These are phyloP conservation scores for Tubulanus polymorphus DNA, from an alignment of 2,888 invertebrate species.

Conservation along the genomic window DNA sequence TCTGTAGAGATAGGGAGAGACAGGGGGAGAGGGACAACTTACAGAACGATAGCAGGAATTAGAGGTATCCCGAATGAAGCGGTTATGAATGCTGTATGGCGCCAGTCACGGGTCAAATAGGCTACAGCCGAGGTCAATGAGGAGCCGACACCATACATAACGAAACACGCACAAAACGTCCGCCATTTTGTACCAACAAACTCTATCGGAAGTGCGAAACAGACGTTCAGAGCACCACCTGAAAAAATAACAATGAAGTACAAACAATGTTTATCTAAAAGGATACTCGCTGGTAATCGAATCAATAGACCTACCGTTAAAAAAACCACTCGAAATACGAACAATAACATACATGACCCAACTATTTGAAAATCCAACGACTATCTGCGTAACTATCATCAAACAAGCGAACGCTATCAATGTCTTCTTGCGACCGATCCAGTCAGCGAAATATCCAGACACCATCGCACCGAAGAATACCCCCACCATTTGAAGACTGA, in stretches of 20 bases:
- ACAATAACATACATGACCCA: conserved; percentile 45
- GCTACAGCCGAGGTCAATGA: conserved; percentile 20
- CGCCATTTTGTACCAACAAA: conserved; percentile 24
- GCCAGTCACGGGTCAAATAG: conserved; percentile 24
- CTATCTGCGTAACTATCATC: conserved; percentile 34
- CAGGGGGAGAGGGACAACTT: no score
- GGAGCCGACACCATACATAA: conserved; percentile 23
- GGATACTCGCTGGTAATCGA: no score
- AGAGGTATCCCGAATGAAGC: conserved; percentile 19
- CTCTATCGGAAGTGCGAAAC: conserved; percentile 23
- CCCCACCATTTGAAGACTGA: conserved; percentile 46
- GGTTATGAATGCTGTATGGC: conserved; percentile 20
- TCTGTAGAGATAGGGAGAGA: no score
- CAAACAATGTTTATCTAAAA: no score
- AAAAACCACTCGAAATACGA: conserved; percentile 37
- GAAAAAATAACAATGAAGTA: no score
- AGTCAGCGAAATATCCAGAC: conserved; percentile 46
- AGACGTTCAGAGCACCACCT: conserved; percentile 24
- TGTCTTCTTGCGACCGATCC: conserved; percentile 39
- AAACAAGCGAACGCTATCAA: conserved; percentile 35
- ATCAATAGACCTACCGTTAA: conserved; percentile 37
- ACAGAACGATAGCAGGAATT: conserved; percentile 9
- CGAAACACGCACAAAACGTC: conserved; percentile 21
- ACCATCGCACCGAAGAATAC: conserved; percentile 42
- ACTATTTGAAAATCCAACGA: conserved; percentile 28